phyloP scores from a whole-genome alignment of 2,888 invertebrate species.

The Drosophila ustulata region DNA sequence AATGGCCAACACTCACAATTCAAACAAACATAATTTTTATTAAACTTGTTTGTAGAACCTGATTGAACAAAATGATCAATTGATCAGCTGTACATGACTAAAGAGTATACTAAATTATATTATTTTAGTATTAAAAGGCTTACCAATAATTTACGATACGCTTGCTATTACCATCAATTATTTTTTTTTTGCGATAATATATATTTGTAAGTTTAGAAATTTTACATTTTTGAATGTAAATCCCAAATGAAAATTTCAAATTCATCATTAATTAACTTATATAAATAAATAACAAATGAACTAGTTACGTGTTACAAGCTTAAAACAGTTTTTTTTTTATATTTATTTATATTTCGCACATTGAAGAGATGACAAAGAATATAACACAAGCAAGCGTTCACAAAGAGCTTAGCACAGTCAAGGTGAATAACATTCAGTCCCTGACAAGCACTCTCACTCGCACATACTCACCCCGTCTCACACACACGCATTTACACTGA shows the following conservation, averaged over 20 bases:
- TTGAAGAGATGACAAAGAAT: not conserved
- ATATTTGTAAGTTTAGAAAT: too few relatives aligned
- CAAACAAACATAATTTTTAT: conserved; percentile 1
- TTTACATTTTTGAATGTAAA: too few relatives aligned
- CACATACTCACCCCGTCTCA: not conserved
- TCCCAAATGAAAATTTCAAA: too few relatives aligned
- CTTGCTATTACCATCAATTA: too few relatives aligned
- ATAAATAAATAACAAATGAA: too few relatives aligned
- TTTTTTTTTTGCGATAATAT: too few relatives aligned
- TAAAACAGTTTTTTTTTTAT: not conserved
- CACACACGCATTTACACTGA: not conserved
- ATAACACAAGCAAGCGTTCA: conserved; percentile 1
- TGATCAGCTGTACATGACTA: not conserved
- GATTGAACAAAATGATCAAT: conserved; percentile 5
- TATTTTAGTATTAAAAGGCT: too few relatives aligned
- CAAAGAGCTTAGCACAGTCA: conserved; percentile 28
- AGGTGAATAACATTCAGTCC: conserved; percentile 48
- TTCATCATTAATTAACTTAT: too few relatives aligned
- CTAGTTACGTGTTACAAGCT: not conserved
- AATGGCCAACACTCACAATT: conserved; percentile 4
- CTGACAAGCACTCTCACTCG: conserved; percentile 8
- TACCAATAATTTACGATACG: too few relatives aligned
- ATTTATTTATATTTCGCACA: conserved; percentile 1
- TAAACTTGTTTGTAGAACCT: conserved; percentile 19
- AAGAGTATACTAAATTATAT: too few relatives aligned